phyloP scores from a whole-genome alignment of 1,140 invertebrate genomes.

The Neodiprion fabricii region DNA sequence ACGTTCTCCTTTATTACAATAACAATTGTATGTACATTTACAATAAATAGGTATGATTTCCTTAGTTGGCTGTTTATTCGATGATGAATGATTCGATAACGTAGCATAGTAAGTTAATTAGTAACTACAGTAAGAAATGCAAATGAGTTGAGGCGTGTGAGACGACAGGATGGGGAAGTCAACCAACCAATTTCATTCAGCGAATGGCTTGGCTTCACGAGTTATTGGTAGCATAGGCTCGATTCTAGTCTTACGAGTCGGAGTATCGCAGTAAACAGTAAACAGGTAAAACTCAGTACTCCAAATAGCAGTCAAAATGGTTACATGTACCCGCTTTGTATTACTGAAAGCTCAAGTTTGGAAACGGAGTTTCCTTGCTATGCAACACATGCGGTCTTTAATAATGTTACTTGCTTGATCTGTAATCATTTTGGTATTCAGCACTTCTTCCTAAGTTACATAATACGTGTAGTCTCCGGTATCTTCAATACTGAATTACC shows the following conservation, averaged over 20 bases:
- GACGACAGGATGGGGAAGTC: background rate
- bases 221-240: background rate
- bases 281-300: background rate
- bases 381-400: background rate
- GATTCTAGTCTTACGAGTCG: background rate
- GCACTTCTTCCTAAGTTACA: constrained; percentile 3
- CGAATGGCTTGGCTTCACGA: background rate
- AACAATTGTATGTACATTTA: constrained; percentile 58
- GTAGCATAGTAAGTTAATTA: background rate
- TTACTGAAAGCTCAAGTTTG: background rate
- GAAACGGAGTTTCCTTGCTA: background rate
- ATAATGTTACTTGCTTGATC: background rate
- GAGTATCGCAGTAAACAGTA: background rate
- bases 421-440: constrained; percentile 6
- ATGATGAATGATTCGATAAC: constrained; percentile 43
- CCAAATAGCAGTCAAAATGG: background rate
- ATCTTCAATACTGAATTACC: constrained; percentile 8
- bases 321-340: background rate
- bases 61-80: constrained; percentile 48
- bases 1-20: constrained; percentile 55
- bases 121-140: constrained; percentile 2
- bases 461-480: background rate
- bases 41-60: constrained; percentile 56
- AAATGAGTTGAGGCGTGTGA: background rate
- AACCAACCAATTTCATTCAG: background rate